phyloP scores from a whole-genome alignment of 2,888 invertebrate species.

The Neocrepidodera transversa region DNA sequence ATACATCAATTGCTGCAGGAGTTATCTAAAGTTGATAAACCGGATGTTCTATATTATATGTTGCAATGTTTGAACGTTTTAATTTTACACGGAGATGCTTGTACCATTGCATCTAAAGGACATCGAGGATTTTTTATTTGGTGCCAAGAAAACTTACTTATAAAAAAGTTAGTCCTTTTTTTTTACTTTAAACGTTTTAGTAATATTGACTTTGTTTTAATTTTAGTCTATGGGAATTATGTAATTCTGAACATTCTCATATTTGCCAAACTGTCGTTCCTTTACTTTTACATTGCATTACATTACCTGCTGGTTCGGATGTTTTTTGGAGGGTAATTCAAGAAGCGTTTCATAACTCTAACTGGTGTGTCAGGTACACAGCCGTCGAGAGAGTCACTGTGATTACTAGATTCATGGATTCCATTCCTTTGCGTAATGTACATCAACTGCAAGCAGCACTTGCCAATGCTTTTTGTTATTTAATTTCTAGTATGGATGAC shows the following conservation, averaged over 20 bases:
- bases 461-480: conserved; percentile 95
- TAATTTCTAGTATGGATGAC: conserved; percentile 96
- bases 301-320: conserved; percentile 91
- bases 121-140: conserved; percentile 93
- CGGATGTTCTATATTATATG: conserved; percentile 92
- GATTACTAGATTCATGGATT: conserved; percentile 91
- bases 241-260: conserved; percentile 92
- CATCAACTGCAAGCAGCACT: conserved; percentile 88
- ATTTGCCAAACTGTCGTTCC: conserved; percentile 93
- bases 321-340: conserved; percentile 96
- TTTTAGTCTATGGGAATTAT: conserved; percentile 87
- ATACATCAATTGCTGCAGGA: conserved; percentile 90
- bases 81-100: conserved; percentile 92
- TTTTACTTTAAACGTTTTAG: background rate
- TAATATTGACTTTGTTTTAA: background rate
- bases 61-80: conserved; percentile 90
- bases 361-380: conserved; percentile 89
- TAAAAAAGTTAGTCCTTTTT: conserved; percentile 79
- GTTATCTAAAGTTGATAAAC: conserved; percentile 80
- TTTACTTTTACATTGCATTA: conserved; percentile 92
- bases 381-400: conserved; percentile 96
- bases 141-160: conserved; percentile 94
- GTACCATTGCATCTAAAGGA: conserved; percentile 84
- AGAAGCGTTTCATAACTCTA: conserved; percentile 88
- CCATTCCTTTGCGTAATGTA: conserved; percentile 84